Evolutionary conservation across 1,140 invertebrate species (phyloP).

Genomic region (Melanaphis sacchari): DNA sequence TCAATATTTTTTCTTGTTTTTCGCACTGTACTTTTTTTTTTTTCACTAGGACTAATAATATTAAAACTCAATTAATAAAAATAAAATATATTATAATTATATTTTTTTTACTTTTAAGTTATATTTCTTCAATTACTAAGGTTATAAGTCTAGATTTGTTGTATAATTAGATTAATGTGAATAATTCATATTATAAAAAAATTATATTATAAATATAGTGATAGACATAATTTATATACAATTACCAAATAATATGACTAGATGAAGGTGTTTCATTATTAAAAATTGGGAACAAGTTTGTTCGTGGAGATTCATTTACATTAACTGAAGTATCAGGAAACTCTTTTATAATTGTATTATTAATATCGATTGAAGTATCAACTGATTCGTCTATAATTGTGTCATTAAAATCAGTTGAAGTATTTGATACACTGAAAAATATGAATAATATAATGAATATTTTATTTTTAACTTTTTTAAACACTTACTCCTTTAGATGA

Average conservation of each 20-base stretch:
- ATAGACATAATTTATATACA: not conserved
- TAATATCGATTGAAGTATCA: not conserved
- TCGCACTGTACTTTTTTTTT: not conserved
- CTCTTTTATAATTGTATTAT: not conserved
- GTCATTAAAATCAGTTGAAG: not conserved
- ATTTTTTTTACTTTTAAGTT: not conserved
- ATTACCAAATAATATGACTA: slow-evolving; percentile 15
- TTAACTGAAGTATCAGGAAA: not conserved
- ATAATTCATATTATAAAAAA: not conserved
- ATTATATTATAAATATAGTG: not conserved
- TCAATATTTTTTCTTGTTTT: slow-evolving; percentile 51
- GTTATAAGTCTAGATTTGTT: not conserved
- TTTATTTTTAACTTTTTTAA: not conserved
- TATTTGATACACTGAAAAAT: slow-evolving; percentile 32
- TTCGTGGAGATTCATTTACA: slow-evolving; percentile 25
- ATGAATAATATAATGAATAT: not conserved
- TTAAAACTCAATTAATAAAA: not conserved
- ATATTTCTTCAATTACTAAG: not conserved
- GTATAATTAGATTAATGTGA: not conserved
- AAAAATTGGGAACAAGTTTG: slow-evolving; percentile 40
- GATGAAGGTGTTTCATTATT: not conserved
- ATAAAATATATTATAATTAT: not conserved
- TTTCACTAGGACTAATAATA: slow-evolving; percentile 29
- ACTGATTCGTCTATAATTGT: not conserved
- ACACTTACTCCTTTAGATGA: not conserved